Evolutionary conservation across 1,140 invertebrate genomes (phyloP).

Genomic region (Rhizoglyphus robini): DNA sequence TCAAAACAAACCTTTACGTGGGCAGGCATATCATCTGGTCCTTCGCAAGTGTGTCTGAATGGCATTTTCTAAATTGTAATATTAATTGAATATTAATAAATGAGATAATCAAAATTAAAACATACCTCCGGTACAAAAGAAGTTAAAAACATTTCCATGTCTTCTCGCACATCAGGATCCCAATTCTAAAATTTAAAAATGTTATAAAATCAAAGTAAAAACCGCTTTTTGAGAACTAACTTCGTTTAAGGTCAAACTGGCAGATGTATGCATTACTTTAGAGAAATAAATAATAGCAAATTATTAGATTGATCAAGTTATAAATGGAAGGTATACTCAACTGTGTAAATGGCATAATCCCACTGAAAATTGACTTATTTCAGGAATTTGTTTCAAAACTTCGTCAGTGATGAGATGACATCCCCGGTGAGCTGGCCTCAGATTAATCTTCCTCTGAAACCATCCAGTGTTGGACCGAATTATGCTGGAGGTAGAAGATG

Average conservation of each 20-base stretch:
- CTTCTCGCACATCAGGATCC: constrained; percentile 87
- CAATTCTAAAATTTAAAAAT: constrained; percentile 48
- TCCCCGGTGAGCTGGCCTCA: constrained; percentile 80
- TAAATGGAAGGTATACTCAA: constrained; percentile 31
- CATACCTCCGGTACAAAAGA: constrained; percentile 84
- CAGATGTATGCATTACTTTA: constrained; percentile 90
- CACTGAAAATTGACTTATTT: constrained; percentile 77
- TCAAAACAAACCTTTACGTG: constrained; percentile 56
- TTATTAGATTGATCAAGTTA: not conserved
- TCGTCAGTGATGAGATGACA: constrained; percentile 90
- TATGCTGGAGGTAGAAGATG: constrained; percentile 18
- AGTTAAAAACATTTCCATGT: constrained; percentile 98
- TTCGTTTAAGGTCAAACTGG: constrained; percentile 87
- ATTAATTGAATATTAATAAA: not conserved
- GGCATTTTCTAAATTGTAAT: constrained; percentile 34
- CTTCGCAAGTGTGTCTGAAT: constrained; percentile 91
- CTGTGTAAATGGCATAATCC: constrained; percentile 90
- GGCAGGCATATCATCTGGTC: constrained; percentile 95
- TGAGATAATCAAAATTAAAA: not conserved
- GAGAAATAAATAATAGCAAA: constrained; percentile 31
- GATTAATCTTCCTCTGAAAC: constrained; percentile 90
- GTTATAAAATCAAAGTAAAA: no score
- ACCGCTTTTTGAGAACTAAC: constrained; percentile 27
- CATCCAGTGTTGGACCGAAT: constrained; percentile 48
- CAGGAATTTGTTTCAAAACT: constrained; percentile 78